Evolutionary conservation across 2,113 vertebrate species (phyloP).

Genomic region (Halcyon senegalensis): DNA sequence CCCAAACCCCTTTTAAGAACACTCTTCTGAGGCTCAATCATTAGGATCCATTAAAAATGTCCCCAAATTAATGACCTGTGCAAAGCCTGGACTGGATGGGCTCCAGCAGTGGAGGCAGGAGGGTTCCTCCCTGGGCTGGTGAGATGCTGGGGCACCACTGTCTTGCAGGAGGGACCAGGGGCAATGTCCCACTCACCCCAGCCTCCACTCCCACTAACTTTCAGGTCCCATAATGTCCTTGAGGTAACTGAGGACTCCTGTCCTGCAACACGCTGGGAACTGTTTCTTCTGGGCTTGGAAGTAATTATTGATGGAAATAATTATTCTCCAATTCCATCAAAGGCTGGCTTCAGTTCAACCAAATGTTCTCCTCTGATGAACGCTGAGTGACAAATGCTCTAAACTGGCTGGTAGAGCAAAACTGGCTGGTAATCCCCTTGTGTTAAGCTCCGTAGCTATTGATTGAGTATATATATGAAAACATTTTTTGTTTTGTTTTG

Average conservation of each 20-base stretch:
- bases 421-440: slow-evolving; percentile 40
- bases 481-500: background rate
- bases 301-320: slow-evolving; percentile 69
- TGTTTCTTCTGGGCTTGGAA: slow-evolving; percentile 30
- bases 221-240: background rate
- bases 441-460: background rate
- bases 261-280: background rate
- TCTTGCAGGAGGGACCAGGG: background rate
- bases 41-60: slow-evolving; percentile 59
- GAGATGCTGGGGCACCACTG: background rate
- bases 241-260: background rate
- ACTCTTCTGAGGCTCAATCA: slow-evolving; percentile 26
- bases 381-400: slow-evolving; percentile 7
- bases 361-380: slow-evolving; percentile 34
- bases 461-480: background rate
- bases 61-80: slow-evolving; percentile 55
- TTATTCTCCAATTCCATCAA: slow-evolving; percentile 68
- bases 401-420: slow-evolving; percentile 26
- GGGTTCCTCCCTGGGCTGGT: background rate
- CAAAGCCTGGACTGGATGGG: slow-evolving; percentile 3
- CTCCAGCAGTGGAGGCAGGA: background rate
- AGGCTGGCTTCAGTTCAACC: slow-evolving; percentile 49
- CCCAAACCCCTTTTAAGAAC: slow-evolving; percentile 22
- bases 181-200: background rate
- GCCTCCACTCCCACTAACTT: background rate